Evolutionary conservation across 2,113 vertebrate species (phyloP).

Genomic region (Kobus ellipsiprymnus): DNA sequence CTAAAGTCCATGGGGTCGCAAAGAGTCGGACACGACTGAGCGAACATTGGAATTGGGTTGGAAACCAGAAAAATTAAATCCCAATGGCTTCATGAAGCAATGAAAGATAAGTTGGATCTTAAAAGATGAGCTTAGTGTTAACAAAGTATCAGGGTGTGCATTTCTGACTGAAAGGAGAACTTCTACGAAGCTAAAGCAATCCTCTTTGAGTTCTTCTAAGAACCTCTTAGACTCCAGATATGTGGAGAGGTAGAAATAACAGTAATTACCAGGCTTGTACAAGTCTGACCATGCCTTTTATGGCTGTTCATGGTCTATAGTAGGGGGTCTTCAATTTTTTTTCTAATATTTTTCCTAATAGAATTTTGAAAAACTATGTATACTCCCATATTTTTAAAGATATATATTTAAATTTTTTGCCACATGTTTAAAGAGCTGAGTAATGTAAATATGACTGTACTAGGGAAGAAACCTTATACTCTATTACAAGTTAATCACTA

Average conservation of each 20-base stretch:
- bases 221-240: not conserved
- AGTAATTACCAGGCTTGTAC: not conserved
- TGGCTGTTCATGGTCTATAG: not conserved
- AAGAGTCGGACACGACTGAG: too few relatives aligned
- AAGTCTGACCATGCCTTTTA: not conserved
- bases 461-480: not conserved
- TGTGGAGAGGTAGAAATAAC: not conserved
- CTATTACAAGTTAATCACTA: not conserved
- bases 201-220: not conserved
- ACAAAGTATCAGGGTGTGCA: not conserved
- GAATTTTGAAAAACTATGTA: not conserved
- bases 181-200: not conserved
- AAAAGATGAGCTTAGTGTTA: not conserved
- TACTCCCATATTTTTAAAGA: not conserved
- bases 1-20: too few relatives aligned
- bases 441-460: not conserved
- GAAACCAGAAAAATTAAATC: not conserved
- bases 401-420: not conserved
- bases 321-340: not conserved
- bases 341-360: not conserved
- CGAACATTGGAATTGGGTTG: too few relatives aligned
- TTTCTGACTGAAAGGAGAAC: not conserved
- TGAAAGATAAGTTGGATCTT: not conserved
- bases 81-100: not conserved
- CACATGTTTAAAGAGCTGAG: not conserved